Evolutionary conservation across 2,113 vertebrate genomes (phyloP).

Genomic region (Pseudorhombus dupliciocellatus): DNA sequence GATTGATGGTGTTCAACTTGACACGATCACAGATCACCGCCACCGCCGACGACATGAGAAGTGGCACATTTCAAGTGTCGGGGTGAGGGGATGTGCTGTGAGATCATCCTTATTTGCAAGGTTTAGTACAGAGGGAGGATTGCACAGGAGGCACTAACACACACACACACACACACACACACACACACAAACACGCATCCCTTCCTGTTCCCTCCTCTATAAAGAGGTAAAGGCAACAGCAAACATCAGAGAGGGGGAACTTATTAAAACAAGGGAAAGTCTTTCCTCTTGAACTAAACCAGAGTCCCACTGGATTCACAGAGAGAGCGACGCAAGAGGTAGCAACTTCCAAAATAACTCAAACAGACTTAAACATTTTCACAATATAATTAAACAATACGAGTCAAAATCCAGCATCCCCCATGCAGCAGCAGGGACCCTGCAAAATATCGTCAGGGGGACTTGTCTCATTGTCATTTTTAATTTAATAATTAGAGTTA

Average conservation of each 20-base stretch:
- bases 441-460: background rate
- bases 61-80: background rate
- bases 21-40: background rate
- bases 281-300: slow-evolving; percentile 16
- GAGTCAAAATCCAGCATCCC: background rate
- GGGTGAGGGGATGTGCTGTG: background rate
- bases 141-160: background rate
- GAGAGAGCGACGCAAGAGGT: slow-evolving; percentile 1
- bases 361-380: background rate
- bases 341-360: background rate
- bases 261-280: slow-evolving; percentile 19
- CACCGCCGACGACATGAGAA: background rate
- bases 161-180: background rate
- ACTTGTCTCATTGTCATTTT: too few species aligned
- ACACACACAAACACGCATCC: background rate
- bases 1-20: background rate
- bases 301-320: slow-evolving; percentile 25
- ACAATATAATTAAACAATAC: background rate
- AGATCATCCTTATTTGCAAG: background rate
- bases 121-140: background rate
- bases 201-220: background rate
- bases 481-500: too few species aligned
- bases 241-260: slow-evolving; percentile 21
- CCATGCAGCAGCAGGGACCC: background rate
- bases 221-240: slow-evolving; percentile 20